phyloP scores from a whole-genome alignment of 2,888 invertebrate genomes.

The Hymenopus coronatus region DNA sequence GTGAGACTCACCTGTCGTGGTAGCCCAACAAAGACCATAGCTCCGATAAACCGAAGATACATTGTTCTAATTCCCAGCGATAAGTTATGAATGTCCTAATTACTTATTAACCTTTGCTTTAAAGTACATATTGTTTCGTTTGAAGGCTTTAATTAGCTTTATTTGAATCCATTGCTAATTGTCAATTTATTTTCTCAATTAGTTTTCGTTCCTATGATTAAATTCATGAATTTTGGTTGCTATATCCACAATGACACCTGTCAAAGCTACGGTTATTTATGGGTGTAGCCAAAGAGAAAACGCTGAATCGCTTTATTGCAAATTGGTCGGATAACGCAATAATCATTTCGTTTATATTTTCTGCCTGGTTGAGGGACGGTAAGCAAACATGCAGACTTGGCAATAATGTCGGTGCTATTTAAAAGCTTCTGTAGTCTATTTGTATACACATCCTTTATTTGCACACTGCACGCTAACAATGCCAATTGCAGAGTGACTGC shows the following conservation, averaged over 20 bases:
- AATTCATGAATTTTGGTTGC: background rate
- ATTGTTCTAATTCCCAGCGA: too few species aligned
- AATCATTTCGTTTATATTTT: background rate
- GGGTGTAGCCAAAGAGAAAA: background rate
- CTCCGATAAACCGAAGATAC: too few species aligned
- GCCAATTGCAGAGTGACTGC: background rate
- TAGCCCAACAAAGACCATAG: too few species aligned
- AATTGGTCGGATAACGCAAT: background rate
- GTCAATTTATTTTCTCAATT: background rate
- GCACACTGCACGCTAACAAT: background rate
- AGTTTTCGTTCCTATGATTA: background rate
- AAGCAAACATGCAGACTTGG: background rate
- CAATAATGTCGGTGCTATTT: background rate
- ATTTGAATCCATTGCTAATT: background rate
- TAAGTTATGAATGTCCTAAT: too few species aligned
- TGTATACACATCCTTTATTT: background rate
- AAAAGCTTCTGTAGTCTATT: background rate
- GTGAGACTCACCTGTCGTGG: too few species aligned
- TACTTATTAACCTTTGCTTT: too few species aligned
- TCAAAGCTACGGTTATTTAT: background rate
- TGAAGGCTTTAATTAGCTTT: background rate
- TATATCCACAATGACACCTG: background rate
- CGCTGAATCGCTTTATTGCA: background rate
- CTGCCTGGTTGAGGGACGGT: background rate
- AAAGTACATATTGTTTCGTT: too few species aligned